Base-by-base conservation (phyloP, 2,888 invertebrate species). In the Pandemis cinnamomeana region DNA sequence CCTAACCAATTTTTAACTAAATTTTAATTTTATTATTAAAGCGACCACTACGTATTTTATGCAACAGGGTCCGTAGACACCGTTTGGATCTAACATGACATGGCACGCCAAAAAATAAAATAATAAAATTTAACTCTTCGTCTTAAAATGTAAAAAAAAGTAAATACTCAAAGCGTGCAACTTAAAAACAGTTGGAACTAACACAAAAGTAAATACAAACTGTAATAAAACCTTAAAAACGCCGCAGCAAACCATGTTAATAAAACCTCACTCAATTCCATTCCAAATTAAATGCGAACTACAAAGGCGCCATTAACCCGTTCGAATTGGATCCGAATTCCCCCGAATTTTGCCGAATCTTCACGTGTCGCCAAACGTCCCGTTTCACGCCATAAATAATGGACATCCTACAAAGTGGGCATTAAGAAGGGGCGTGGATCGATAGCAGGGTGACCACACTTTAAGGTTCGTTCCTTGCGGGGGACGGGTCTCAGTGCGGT, bases 341-440 rank as follows among this genome's bases (percentile, higher is more conserved):
- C 46, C 70, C 73, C 73, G 73, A 73, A 73, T 67, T 69, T 73
- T 66, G 55, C 60, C 68, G 60, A 72, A 64, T 73, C 73, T 66
- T 73, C 73, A 69, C 53, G 67, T 67, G 67, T 68, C 67, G 44
- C 67, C 67, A 67, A 67, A 51, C 67, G 84, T 83, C 84, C 83
- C 82, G 84, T 85, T 87, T 82, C 86, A 87, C 85, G 83, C 82
- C 89, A 90, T 92, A 91, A 92, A 91, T 91, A 91, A 92, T 92
- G 90, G 87, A 86, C 89, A 86, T 85, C 85, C 88, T 88, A 87
- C 90, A 85, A 92, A 92, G 89, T 91, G 90, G 88, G 88, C 87
- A 88, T 89, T 92, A 93, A 94, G 93, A 81, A 81, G 84, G 89
- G 89, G 88, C 80, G 84, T 82, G 84, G 90, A 89, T 92, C 91